Conservation (phyloP, 2,797 vertebrate species). For the Poecilia picta region DNA sequence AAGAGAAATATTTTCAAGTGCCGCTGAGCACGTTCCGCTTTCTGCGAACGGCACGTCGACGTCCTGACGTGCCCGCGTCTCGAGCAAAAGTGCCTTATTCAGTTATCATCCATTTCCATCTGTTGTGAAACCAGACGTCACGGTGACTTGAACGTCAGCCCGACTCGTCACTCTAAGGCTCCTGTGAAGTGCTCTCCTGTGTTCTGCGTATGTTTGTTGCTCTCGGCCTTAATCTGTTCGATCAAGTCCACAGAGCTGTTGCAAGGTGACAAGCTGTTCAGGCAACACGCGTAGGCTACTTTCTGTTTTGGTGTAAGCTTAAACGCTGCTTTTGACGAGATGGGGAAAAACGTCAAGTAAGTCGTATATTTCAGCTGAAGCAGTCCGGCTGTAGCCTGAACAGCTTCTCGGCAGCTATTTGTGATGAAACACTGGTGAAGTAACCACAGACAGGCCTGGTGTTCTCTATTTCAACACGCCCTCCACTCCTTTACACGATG, state of each 20-base stretch:
- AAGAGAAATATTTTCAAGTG: constrained; percentile 32
- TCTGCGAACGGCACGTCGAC: constrained; percentile 34
- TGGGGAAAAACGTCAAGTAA: neutral
- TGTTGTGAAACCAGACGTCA: constrained; percentile 47
- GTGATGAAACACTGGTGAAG: constrained; percentile 11
- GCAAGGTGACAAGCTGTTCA: constrained; percentile 27
- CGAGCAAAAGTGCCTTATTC: constrained; percentile 83
- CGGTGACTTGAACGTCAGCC: constrained; percentile 40
- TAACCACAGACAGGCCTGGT: constrained; percentile 31
- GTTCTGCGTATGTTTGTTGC: constrained; percentile 48
- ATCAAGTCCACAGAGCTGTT: constrained; percentile 38
- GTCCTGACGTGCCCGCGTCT: constrained; percentile 34
- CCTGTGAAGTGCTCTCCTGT: constrained; percentile 47
- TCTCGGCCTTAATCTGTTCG: constrained; percentile 58
- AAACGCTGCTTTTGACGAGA: constrained; percentile 23
- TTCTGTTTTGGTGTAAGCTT: constrained; percentile 15
- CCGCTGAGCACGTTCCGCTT: constrained; percentile 23
- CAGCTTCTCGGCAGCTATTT: constrained; percentile 28
- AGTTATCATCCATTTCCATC: constrained; percentile 58
- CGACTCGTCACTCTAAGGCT: constrained; percentile 65
- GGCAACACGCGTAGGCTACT: neutral
- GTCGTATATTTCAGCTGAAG: neutral
- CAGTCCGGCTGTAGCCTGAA: constrained; percentile 10
- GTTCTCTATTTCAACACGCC: constrained; percentile 24
- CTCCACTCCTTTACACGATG: constrained; percentile 14